A percentile compares a stretch with the other conserved stretches of the same genome.
Evolutionary conservation across 2,888 invertebrate genomes (phyloP).

Genomic region (Ormyrus pomaceus): DNA sequence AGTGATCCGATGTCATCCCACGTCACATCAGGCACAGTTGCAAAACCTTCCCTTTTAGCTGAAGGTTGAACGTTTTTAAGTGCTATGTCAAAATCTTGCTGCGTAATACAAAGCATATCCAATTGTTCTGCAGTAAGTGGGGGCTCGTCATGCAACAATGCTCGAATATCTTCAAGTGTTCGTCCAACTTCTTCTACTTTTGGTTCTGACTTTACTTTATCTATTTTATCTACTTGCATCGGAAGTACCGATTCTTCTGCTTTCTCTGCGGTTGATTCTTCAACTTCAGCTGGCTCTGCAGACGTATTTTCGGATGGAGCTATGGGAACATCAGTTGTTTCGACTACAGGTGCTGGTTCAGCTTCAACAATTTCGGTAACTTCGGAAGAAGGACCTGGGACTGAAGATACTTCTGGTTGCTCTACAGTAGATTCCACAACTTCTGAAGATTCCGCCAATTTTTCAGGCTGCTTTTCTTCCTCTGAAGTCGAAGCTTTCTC

Average conservation of each 20-base stretch:
- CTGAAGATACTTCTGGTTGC: slow-evolving; percentile 7
- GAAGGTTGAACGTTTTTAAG: slow-evolving; percentile 92
- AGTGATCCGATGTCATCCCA: slow-evolving; percentile 98
- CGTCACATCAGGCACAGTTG: slow-evolving; percentile 96
- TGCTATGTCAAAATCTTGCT: slow-evolving; percentile 87
- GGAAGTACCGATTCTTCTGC: neutral
- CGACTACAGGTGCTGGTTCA: neutral
- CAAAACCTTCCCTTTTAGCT: slow-evolving; percentile 97
- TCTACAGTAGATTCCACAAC: slow-evolving; percentile 72
- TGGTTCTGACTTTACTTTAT: too few relatives aligned
- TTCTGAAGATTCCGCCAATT: slow-evolving; percentile 77
- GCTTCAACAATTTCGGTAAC: slow-evolving; percentile 20
- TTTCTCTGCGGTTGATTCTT: neutral
- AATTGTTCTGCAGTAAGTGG: slow-evolving; percentile 82
- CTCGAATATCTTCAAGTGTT: slow-evolving; percentile 78
- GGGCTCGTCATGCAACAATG: slow-evolving; percentile 81
- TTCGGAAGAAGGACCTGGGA: neutral
- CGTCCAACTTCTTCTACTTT: slow-evolving; percentile 1
- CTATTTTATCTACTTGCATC: slow-evolving; percentile 3
- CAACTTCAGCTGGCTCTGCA: neutral
- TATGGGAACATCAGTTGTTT: slow-evolving; percentile 5
- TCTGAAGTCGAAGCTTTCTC: neutral
- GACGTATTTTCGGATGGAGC: neutral
- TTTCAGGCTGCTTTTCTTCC: slow-evolving; percentile 14
- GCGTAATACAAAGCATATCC: slow-evolving; percentile 81